Conservation (phyloP, 1,140 invertebrate species). For the Eupristina koningsbergeri region DNA sequence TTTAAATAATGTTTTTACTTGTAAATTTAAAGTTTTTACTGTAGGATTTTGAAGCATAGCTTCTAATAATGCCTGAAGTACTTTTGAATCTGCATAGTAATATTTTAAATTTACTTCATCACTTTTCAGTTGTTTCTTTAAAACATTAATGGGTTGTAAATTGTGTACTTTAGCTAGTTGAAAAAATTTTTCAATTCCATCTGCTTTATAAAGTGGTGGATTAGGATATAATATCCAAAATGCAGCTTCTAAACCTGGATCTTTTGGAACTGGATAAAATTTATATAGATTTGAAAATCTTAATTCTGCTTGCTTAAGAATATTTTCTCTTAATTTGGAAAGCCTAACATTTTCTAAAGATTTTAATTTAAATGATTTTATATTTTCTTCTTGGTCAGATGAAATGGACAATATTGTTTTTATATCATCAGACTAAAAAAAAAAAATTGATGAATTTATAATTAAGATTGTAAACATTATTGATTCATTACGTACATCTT, state of each 20-base stretch:
- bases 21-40: slow-evolving; percentile 67
- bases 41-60: slow-evolving; percentile 65
- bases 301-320: slow-evolving; percentile 27
- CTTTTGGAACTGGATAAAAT: slow-evolving; percentile 55
- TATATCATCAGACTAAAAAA: slow-evolving; percentile 6
- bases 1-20: too few species aligned
- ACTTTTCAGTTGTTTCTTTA: slow-evolving; percentile 58
- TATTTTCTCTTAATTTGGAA: slow-evolving; percentile 29
- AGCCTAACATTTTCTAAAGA: background rate
- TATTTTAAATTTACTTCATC: slow-evolving; percentile 64
- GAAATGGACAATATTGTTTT: background rate
- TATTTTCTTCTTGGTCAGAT: background rate
- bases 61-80: slow-evolving; percentile 67
- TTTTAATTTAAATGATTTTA: background rate
- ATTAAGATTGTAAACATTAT: background rate
- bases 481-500: background rate
- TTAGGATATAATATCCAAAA: slow-evolving; percentile 58
- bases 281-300: slow-evolving; percentile 39
- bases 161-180: slow-evolving; percentile 53
- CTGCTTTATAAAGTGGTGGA: slow-evolving; percentile 49
- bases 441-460: background rate
- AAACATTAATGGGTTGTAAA: slow-evolving; percentile 56
- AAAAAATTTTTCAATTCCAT: slow-evolving; percentile 62
- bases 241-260: slow-evolving; percentile 57
- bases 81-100: slow-evolving; percentile 68